Evolutionary conservation across 2,113 vertebrate genomes (phyloP).

Genomic region (Gymnarchus niloticus): DNA sequence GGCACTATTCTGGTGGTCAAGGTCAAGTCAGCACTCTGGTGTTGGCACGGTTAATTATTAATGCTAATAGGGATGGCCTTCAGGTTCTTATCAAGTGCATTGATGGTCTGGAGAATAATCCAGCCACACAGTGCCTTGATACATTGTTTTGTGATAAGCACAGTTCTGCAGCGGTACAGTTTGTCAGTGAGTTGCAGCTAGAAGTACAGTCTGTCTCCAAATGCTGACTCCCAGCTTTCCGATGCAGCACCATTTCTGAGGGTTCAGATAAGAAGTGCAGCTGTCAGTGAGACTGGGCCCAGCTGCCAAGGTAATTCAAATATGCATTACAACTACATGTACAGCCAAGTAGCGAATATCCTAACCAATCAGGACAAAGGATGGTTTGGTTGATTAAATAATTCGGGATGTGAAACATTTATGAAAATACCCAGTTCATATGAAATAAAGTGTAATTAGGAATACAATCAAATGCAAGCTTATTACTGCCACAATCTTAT

Average conservation of each 20-base stretch:
- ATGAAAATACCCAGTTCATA: too few relatives aligned
- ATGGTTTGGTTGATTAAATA: too few relatives aligned
- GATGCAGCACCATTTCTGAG: background rate
- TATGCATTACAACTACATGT: background rate
- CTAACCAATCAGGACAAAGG: too few relatives aligned
- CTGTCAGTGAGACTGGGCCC: background rate
- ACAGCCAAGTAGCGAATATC: too few relatives aligned
- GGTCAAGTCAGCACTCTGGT: slow-evolving; percentile 24
- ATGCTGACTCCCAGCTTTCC: background rate
- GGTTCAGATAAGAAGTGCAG: background rate
- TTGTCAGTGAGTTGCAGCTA: background rate
- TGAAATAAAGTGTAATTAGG: too few relatives aligned
- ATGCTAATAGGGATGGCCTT: slow-evolving; percentile 34
- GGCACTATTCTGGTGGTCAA: slow-evolving; percentile 24
- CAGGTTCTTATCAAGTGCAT: slow-evolving; percentile 32
- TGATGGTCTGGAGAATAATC: slow-evolving; percentile 17
- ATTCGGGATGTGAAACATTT: too few relatives aligned
- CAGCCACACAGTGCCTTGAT: background rate
- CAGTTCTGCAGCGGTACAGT: background rate
- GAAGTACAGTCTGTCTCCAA: background rate
- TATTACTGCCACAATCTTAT: too few relatives aligned
- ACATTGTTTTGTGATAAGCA: background rate
- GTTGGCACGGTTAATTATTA: slow-evolving; percentile 41
- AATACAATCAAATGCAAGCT: too few relatives aligned
- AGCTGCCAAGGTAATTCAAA: background rate